A percentile compares a stretch with the other conserved stretches of the same genome.
phyloP scores from a whole-genome alignment of 1,140 invertebrate genomes.

The Daktulosphaira vitifoliae region DNA sequence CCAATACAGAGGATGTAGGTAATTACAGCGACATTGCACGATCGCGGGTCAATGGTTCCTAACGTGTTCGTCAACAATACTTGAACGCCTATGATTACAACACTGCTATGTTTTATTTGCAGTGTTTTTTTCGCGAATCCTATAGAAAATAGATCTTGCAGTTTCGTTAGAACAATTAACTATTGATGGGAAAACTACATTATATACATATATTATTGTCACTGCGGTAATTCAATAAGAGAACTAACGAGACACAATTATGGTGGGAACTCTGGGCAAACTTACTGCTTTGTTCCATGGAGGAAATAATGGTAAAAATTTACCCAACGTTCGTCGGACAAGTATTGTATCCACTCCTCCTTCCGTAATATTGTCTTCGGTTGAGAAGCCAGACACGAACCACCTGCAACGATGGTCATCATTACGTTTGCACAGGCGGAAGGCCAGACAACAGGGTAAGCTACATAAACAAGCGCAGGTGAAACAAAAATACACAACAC shows the following conservation, averaged over 20 bases:
- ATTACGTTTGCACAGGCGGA: slow-evolving; percentile 21
- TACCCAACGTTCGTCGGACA: not conserved
- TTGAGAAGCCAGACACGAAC: slow-evolving; percentile 11
- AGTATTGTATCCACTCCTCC: slow-evolving; percentile 3
- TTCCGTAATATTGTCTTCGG: not conserved
- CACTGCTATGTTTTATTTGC: too few relatives aligned
- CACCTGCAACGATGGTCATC: slow-evolving; percentile 17
- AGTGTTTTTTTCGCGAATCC: too few relatives aligned
- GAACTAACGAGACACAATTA: too few relatives aligned
- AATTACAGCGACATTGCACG: slow-evolving; percentile 26
- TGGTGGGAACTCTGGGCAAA: slow-evolving; percentile 25
- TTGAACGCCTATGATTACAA: not conserved
- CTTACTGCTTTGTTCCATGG: slow-evolving; percentile 15
- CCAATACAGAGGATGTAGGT: slow-evolving; percentile 13
- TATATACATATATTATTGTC: too few relatives aligned
- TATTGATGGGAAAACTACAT: too few relatives aligned
- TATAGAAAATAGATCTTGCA: too few relatives aligned
- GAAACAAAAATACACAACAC: too few relatives aligned
- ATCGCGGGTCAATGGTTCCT: slow-evolving; percentile 31
- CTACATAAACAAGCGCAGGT: too few relatives aligned
- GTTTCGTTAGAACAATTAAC: too few relatives aligned
- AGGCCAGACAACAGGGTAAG: slow-evolving; percentile 22
- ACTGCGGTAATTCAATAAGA: too few relatives aligned
- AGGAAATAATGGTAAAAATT: not conserved
- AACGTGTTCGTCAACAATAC: not conserved